Evolutionary conservation across 2,888 invertebrate species (phyloP), one percentile per base, ranked within the genome.

Genomic region (Tipula vernalis): DNA sequence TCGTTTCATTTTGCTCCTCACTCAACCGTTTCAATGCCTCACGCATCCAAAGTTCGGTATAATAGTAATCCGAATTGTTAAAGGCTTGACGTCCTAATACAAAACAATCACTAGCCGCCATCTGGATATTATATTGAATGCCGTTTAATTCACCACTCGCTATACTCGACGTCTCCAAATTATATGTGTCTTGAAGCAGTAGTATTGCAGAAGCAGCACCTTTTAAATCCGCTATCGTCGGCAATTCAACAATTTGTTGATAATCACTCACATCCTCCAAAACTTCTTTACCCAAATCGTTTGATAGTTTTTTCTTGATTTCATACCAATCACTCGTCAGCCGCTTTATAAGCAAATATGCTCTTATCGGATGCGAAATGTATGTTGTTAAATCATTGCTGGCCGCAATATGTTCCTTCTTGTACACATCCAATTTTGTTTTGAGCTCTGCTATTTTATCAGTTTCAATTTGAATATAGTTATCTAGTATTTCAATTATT

Each of bases 171-270:
- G 98, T 96, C 88, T 98, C 96, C 87, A 99, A 93, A 88, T 96
- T 95, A 91, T 99, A 99, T 0, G 99, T 99, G 89, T 97, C 97
- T 92, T 99, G 99, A 5, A 99, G 93, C 87, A 99, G 94, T 89
- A 98, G 96, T 87, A 99, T 93, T 0, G 99, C 99, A 87, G 96
- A 96, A 3, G 99, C 99, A 12, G 99, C 99, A 0, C 99, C 99
- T 89, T 96, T 96, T 87, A 99, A 92, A 91, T 99, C 99, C 91
- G 99, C 99, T 88, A 96, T 94, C 0, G 96, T 95, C 0, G 98
- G 99, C 91, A 98, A 98, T 91, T 96, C 96, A 88, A 97, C 93
- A 87, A 94, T 94, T 87, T 92, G 93, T 87, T 96, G 94, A 89
- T 94, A 94, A 89, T 93, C 94, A 28, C 96, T 95, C 88, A 97